Evolutionary conservation across 2,888 invertebrate species (phyloP).

Genomic region (Troglohyphantes excavatus): DNA sequence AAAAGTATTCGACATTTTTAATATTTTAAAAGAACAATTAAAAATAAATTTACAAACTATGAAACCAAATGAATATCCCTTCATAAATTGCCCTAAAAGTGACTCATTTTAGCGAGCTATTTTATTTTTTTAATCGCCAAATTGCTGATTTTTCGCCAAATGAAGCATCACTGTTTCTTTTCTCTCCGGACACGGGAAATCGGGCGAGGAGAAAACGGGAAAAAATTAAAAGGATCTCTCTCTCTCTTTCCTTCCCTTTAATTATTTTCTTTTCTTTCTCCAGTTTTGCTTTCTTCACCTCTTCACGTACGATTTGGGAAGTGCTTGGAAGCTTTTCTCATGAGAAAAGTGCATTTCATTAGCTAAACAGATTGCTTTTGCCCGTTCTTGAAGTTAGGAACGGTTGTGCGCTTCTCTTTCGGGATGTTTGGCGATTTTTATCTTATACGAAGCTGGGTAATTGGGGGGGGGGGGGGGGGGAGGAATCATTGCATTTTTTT

Average conservation of each 20-base stretch:
- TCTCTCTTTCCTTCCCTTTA: conserved; percentile 41
- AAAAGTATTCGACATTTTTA: no score
- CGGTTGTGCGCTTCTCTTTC: no score
- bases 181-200: not conserved
- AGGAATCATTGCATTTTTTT: not conserved
- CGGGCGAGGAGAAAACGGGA: conserved; percentile 31
- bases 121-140: no score
- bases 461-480: not conserved
- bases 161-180: not conserved
- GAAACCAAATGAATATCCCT: no score
- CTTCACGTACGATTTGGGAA: conserved; percentile 67
- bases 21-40: no score
- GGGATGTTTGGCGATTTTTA: not conserved
- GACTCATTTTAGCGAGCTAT: no score
- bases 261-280: conserved; percentile 65
- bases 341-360: conserved; percentile 67
- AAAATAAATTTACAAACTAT: no score
- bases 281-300: conserved; percentile 62
- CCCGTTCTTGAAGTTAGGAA: no score
- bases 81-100: no score
- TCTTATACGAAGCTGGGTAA: not conserved
- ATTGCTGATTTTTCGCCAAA: no score
- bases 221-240: conserved; percentile 67
- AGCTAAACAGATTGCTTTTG: conserved; percentile 56
- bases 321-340: not conserved